These are phyloP conservation scores for Verasper variegatus DNA, from an alignment of 2,113 vertebrate species.

Conservation along the genomic window DNA sequence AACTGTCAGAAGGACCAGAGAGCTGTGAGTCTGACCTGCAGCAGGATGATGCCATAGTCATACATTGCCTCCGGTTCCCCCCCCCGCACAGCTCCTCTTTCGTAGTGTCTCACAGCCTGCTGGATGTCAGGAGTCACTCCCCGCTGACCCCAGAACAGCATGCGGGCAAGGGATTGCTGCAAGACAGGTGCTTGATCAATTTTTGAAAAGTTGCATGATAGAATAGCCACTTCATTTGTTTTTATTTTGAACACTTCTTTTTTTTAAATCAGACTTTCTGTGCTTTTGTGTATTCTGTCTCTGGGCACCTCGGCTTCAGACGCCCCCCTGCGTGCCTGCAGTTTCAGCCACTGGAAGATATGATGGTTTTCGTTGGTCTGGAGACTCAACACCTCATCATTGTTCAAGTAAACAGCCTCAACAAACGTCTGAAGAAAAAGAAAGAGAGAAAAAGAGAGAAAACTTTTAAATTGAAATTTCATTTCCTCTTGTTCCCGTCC, in stretches of 20 bases:
- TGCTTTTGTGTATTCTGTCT: no score
- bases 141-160: slow-evolving; percentile 88
- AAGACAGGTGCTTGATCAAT: slow-evolving; percentile 18
- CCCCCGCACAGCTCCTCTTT: slow-evolving; percentile 78
- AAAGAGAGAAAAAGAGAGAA: background rate
- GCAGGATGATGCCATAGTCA: slow-evolving; percentile 83
- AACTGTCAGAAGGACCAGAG: background rate
- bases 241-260: background rate
- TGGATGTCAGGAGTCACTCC: slow-evolving; percentile 80
- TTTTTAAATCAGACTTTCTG: no score
- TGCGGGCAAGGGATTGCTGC: slow-evolving; percentile 82
- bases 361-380: slow-evolving; percentile 83
- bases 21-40: slow-evolving; percentile 72
- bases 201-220: background rate
- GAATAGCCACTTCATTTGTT: no score
- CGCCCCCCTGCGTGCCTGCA: slow-evolving; percentile 80
- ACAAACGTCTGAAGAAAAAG: slow-evolving; percentile 75
- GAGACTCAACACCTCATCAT: slow-evolving; percentile 75
- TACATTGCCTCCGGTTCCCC: slow-evolving; percentile 83
- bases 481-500: background rate
- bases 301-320: slow-evolving; percentile 80
- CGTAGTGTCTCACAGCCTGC: slow-evolving; percentile 81
- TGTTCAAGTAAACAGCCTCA: slow-evolving; percentile 79
- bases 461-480: background rate
- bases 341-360: slow-evolving; percentile 85